Percentiles rank a stretch among this genome's conserved stretches.
Conservation (phyloP, 2,888 invertebrate genomes). For the Temnothorax unifasciatus region DNA sequence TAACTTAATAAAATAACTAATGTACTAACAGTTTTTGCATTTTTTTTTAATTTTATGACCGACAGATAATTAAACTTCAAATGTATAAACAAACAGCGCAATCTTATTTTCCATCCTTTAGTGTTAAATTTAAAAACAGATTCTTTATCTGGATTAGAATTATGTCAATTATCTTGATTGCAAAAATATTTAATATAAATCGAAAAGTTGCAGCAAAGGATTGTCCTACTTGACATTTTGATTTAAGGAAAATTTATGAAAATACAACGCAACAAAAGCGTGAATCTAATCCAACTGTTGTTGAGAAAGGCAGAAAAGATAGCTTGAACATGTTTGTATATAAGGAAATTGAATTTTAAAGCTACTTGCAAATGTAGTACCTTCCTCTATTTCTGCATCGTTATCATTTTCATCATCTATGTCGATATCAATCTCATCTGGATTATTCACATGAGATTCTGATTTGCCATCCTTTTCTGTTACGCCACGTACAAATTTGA, state of each 20-base stretch:
- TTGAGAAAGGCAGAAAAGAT: not conserved
- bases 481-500: constrained; percentile 95
- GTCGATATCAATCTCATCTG: constrained; percentile 95
- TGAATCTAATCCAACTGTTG: no score
- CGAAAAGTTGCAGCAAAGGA: not conserved
- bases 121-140: not conserved
- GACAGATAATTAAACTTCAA: not conserved
- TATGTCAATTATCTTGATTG: not conserved
- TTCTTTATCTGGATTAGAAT: not conserved
- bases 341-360: not conserved
- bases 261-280: no score
- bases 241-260: no score
- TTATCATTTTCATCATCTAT: constrained; percentile 89
- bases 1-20: not conserved
- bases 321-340: not conserved
- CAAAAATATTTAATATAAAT: not conserved
- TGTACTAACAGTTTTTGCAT: not conserved
- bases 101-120: not conserved
- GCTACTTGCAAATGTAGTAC: constrained; percentile 72
- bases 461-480: constrained; percentile 92
- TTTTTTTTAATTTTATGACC: not conserved
- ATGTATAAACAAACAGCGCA: not conserved
- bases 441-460: constrained; percentile 91
- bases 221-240: no score
- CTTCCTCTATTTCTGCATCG: constrained; percentile 86